Evolutionary conservation across 2,113 vertebrate genomes (phyloP), one percentile per base, ranked within the genome.

Genomic region (Salvator merianae): DNA sequence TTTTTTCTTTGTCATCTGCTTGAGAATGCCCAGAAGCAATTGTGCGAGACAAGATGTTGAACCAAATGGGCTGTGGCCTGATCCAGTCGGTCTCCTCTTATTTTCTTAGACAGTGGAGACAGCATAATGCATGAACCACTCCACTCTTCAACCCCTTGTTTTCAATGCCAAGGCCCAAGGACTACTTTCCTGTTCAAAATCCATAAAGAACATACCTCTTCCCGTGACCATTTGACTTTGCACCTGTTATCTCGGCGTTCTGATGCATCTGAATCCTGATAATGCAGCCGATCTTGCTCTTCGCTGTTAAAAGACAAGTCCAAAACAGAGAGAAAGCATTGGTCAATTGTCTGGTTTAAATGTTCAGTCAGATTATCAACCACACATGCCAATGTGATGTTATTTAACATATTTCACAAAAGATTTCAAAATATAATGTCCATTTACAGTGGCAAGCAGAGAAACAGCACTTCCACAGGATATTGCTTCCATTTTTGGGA

Each of bases 211-310:
- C 96, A 93, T 89, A 98, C 99, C 97, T 99, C 99, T 76, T 98
- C 97, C 1, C 97, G 97, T 0, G 97, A 97, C 98, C 99, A 99
- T 78, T 97, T 99, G 89, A 99, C 97, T 93, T 98, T 99, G 65
- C 97, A 97, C 85, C 97, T 97, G 74, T 96, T 95, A 26, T 99
- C 99, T 83, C 96, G 96, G 68, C 96, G 97, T 84, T 99, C 99
- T 0, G 97, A 96, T 70, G 97, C 97, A 59, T 99, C 99, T 0
- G 97, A 97, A 78, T 99, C 99, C 83, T 97, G 98, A 89, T 88
- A 97, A 86, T 96, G 93, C 63, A 93, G 90, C n/a, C 99, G 98
- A 68, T 99, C 98, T 70, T 95, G 96, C 3, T 99, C 98, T 88
- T 99, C 98, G 2, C 98, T 99, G 86, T 72, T 47, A 2, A 40